These are phyloP conservation scores for Lycorma delicatula DNA, from an alignment of 1,140 invertebrate species.

Conservation along the genomic window DNA sequence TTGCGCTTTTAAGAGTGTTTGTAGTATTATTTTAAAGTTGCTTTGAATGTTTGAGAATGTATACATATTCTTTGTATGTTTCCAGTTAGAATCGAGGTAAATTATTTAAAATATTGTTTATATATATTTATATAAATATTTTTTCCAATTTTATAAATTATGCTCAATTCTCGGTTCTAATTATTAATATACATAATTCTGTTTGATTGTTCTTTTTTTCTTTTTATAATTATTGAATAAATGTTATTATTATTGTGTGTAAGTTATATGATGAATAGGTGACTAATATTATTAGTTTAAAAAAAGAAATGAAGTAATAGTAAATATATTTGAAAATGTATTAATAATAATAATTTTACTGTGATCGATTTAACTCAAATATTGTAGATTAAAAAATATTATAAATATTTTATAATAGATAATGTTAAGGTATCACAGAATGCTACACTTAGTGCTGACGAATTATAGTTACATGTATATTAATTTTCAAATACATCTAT, in stretches of 20 bases:
- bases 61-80: conserved; percentile 17
- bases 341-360: conserved; percentile 16
- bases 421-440: too few species aligned
- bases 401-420: too few species aligned
- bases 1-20: not conserved
- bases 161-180: conserved; percentile 16
- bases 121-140: conserved; percentile 10
- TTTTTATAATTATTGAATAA: too few species aligned
- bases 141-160: not conserved
- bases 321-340: not conserved
- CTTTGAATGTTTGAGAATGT: not conserved
- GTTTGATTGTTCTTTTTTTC: conserved; percentile 9
- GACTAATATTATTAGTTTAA: too few species aligned
- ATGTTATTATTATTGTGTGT: too few species aligned
- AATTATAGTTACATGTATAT: too few species aligned
- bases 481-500: too few species aligned
- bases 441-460: too few species aligned
- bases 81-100: conserved; percentile 21
- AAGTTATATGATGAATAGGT: too few species aligned
- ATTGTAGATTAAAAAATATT: not conserved
- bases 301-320: too few species aligned
- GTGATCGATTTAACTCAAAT: conserved; percentile 20
- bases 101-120: conserved; percentile 13
- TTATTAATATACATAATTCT: conserved; percentile 22
- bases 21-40: not conserved